phyloP scores from a whole-genome alignment of 2,113 vertebrate species.

The Atherinomorus stipes region DNA sequence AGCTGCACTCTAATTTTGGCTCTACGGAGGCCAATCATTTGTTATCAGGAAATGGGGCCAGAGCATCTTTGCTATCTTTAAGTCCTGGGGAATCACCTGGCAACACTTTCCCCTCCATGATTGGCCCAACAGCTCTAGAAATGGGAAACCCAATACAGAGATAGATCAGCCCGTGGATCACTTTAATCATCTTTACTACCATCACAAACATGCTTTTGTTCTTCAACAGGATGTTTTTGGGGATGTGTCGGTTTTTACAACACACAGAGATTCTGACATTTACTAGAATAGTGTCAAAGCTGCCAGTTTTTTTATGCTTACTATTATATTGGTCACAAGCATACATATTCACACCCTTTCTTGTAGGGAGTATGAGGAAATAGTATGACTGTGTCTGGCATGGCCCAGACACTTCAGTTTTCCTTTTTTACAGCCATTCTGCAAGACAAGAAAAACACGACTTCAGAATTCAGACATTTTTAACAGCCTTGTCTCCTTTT shows the following conservation, averaged over 20 bases:
- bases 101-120: conserved; percentile 53
- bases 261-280: conserved; percentile 35
- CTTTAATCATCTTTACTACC: conserved; percentile 59
- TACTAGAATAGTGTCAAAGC: conserved; percentile 30
- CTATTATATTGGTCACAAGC: conserved; percentile 41
- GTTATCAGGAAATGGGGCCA: conserved; percentile 45
- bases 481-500: too few relatives aligned
- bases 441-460: too few relatives aligned
- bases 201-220: conserved; percentile 46
- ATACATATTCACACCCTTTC: conserved; percentile 47
- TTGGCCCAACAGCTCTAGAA: conserved; percentile 61
- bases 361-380: conserved; percentile 27
- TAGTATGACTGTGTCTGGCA: conserved; percentile 57
- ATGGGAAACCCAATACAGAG: conserved; percentile 44
- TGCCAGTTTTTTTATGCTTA: conserved; percentile 18
- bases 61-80: conserved; percentile 41
- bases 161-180: conserved; percentile 61
- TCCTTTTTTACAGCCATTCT: conserved; percentile 44
- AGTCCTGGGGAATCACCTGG: conserved; percentile 50
- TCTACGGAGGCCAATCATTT: conserved; percentile 34
- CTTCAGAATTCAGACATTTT: too few relatives aligned
- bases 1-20: conserved; percentile 32
- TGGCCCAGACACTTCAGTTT: conserved; percentile 52
- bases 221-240: conserved; percentile 33
- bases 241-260: conserved; percentile 29